Evolutionary conservation across 2,888 invertebrate species (phyloP).

Genomic region (Drosophila longiperda): DNA sequence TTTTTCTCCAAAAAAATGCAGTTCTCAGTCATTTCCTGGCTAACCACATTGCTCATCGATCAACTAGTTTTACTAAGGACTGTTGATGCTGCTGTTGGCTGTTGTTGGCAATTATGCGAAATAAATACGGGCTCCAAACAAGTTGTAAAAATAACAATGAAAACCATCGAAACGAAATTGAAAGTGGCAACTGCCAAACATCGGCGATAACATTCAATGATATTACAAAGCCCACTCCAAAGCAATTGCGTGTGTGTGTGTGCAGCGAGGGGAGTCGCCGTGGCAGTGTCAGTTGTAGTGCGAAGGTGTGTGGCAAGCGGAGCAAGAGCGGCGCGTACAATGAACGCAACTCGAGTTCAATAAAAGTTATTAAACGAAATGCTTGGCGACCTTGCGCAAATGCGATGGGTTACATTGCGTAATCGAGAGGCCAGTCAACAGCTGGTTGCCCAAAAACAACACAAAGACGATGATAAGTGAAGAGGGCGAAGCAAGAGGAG

Average conservation of each 20-base stretch:
- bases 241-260: constrained; percentile 13
- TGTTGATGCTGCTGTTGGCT: constrained; percentile 13
- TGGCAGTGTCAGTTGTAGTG: background rate
- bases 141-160: constrained; percentile 77
- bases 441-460: constrained; percentile 31
- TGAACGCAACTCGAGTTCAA: constrained; percentile 52
- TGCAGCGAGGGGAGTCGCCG: background rate
- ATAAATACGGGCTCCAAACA: constrained; percentile 50
- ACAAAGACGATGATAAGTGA: background rate
- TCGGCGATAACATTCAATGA: constrained; percentile 35
- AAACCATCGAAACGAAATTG: constrained; percentile 72
- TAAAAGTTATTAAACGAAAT: constrained; percentile 54
- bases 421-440: constrained; percentile 51
- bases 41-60: constrained; percentile 19
- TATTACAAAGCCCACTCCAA: constrained; percentile 32
- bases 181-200: constrained; percentile 60
- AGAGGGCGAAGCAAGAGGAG: background rate
- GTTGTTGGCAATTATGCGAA: constrained; percentile 22
- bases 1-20: background rate
- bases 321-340: background rate
- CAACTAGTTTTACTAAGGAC: constrained; percentile 26
- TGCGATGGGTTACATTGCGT: constrained; percentile 74
- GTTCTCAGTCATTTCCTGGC: constrained; percentile 18
- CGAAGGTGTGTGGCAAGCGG: background rate
- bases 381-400: constrained; percentile 64